A percentile compares a stretch with the other conserved stretches of the same genome.
Evolutionary conservation across 2,888 invertebrate species (phyloP).

Genomic region (Catocala nupta): DNA sequence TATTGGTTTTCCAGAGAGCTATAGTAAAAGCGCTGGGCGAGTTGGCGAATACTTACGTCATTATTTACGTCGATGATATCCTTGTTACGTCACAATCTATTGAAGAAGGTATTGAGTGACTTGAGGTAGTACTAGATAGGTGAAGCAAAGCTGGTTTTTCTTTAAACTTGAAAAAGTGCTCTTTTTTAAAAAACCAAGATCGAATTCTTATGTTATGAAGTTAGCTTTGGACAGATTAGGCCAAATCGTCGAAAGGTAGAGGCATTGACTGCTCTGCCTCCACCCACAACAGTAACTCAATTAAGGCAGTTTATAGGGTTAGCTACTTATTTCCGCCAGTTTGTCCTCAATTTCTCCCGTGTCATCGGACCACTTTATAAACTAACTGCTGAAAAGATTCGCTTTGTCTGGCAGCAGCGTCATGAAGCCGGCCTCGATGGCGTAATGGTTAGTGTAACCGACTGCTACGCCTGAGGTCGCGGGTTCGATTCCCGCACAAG

Average conservation of each 20-base stretch:
- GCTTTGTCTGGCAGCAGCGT: slow-evolving; percentile 22
- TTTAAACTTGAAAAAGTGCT: slow-evolving; percentile 43
- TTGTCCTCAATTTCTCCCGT: slow-evolving; percentile 24
- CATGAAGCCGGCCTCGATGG: too few species aligned
- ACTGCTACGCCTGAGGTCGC: too few species aligned
- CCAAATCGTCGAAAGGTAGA: slow-evolving; percentile 46
- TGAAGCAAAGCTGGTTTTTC: slow-evolving; percentile 37
- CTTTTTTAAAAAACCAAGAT: slow-evolving; percentile 35
- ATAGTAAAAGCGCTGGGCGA: slow-evolving; percentile 38
- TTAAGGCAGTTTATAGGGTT: slow-evolving; percentile 47
- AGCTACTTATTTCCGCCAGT: slow-evolving; percentile 43
- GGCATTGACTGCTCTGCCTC: slow-evolving; percentile 27
- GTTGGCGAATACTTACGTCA: slow-evolving; percentile 17
- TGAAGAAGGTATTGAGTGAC: slow-evolving; percentile 26
- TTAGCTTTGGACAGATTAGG: slow-evolving; percentile 30
- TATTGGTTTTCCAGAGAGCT: slow-evolving; percentile 32
- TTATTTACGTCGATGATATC: too few species aligned
- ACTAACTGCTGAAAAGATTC: background rate
- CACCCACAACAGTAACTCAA: slow-evolving; percentile 36
- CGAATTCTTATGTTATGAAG: slow-evolving; percentile 39
- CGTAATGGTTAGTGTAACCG: too few species aligned
- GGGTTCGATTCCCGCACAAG: too few species aligned
- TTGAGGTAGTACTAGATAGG: slow-evolving; percentile 15
- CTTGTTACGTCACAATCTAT: slow-evolving; percentile 38
- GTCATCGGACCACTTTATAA: slow-evolving; percentile 21